Evolutionary conservation across 1,140 invertebrate species (phyloP), one percentile per base, ranked within the genome.

Genomic region (Apis cerana): DNA sequence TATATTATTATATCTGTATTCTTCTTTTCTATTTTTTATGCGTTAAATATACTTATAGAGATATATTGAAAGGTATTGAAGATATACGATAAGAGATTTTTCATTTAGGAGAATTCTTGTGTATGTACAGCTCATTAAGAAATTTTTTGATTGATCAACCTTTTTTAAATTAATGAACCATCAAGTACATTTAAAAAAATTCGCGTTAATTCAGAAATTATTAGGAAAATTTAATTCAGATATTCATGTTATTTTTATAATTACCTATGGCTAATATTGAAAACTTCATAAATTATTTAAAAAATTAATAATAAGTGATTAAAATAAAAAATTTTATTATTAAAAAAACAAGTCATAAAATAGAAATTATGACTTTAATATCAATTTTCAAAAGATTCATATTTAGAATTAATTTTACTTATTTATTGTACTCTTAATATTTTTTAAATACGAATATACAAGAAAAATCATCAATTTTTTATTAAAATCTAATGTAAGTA

Each of bases 161-260:
- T 27, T 27, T 54, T 58, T 21, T 75, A 62, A 75, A 75, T 75
- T 27, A 75, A 75, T 21, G 54, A 59, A 33, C n/a, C 56, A n/a
- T n/a, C 15, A n/a, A n/a, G 0, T 43, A 62, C 43, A 43, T 50
- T 75, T 23, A 17, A 1, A n/a, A 17, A 12, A 59, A 8, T 10
- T 19, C 13, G 11, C 3, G 69, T 17, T 56, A 54, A 67, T 67
- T 21, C 17, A 13, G 19, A 4, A 27, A 33, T 58, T 58, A 58
- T 58, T 9, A 10, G 54, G 1, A 19, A 58, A 58, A 13, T 23
- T 56, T 17, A 43, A 72, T 3, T 33, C 10, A 10, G 11, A 43
- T 11, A 67, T 43, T 43, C 12, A 19, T n/a, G 8, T 67, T 43
- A 43, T 2, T 21, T 19, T 43, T 33, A 17, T 67, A 43, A 67